Evolutionary conservation across 2,797 vertebrate genomes (phyloP).

Genomic region (Crenichthys baileyi): DNA sequence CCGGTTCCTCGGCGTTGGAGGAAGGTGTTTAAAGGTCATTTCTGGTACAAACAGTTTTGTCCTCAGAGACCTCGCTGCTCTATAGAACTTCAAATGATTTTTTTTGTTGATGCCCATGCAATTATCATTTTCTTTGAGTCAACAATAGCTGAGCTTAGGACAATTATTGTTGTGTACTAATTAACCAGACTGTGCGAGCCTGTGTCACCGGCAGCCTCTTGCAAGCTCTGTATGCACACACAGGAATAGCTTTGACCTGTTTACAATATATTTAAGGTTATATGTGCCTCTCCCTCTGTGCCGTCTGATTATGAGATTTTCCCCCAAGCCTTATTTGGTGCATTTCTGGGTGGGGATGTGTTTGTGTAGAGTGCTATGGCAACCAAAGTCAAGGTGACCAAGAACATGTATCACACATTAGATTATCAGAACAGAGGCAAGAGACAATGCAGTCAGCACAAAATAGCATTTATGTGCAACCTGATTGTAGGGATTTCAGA

Average conservation of each 20-base stretch:
- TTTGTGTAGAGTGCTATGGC: constrained; percentile 86
- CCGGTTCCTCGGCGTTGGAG: constrained; percentile 78
- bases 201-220: constrained; percentile 74
- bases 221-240: constrained; percentile 72
- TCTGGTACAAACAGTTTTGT: constrained; percentile 83
- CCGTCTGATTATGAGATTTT: constrained; percentile 82
- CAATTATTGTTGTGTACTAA: constrained; percentile 83
- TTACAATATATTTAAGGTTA: constrained; percentile 79
- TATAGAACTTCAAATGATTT: constrained; percentile 82
- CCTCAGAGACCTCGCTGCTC: constrained; percentile 81
- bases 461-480: constrained; percentile 80
- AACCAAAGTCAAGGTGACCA: constrained; percentile 91
- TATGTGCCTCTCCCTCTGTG: constrained; percentile 75
- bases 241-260: constrained; percentile 76
- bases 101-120: constrained; percentile 79
- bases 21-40: constrained; percentile 86
- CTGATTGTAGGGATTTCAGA: constrained; percentile 81
- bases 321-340: constrained; percentile 85
- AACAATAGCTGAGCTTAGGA: constrained; percentile 82
- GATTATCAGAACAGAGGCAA: constrained; percentile 84
- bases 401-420: constrained; percentile 86
- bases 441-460: constrained; percentile 85
- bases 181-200: constrained; percentile 76
- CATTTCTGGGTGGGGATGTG: constrained; percentile 88
- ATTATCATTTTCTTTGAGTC: constrained; percentile 84